Evolutionary conservation across 2,113 vertebrate species (phyloP).

Genomic region (Cygnus atratus): DNA sequence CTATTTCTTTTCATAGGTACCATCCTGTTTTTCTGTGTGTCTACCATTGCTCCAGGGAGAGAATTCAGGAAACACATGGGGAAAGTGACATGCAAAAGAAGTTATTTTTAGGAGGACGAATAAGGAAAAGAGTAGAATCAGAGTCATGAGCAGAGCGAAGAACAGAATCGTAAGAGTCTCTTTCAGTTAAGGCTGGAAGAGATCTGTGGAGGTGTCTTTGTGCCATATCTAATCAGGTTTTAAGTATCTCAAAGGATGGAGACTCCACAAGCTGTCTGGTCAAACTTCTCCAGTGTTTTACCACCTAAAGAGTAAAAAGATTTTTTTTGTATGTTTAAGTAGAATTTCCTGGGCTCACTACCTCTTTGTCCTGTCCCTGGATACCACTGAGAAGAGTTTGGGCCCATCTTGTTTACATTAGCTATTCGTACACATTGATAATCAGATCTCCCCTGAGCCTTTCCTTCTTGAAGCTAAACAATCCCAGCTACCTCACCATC

Average conservation of each 20-base stretch:
- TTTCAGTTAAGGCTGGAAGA: neutral
- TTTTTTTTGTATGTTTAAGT: neutral
- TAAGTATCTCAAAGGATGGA: neutral
- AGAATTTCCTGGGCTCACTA: neutral
- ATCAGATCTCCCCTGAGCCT: neutral
- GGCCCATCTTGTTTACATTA: neutral
- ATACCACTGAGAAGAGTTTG: neutral
- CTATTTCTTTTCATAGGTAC: neutral
- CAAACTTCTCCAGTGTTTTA: neutral
- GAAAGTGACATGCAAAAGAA: neutral
- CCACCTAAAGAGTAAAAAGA: neutral
- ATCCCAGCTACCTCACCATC: neutral
- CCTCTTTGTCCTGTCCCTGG: neutral
- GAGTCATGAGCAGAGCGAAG: neutral
- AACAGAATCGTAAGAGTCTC: no score
- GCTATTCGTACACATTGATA: neutral
- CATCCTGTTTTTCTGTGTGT: neutral
- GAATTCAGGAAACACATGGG: neutral
- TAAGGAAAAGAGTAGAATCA: neutral
- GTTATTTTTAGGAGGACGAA: neutral
- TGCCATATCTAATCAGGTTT: neutral
- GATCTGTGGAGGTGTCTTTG: neutral
- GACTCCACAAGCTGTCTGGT: neutral
- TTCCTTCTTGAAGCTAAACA: neutral
- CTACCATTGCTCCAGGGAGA: neutral